These are phyloP conservation scores for Xerus inauris DNA, from an alignment of 2,113 vertebrate species.

Conservation along the genomic window DNA sequence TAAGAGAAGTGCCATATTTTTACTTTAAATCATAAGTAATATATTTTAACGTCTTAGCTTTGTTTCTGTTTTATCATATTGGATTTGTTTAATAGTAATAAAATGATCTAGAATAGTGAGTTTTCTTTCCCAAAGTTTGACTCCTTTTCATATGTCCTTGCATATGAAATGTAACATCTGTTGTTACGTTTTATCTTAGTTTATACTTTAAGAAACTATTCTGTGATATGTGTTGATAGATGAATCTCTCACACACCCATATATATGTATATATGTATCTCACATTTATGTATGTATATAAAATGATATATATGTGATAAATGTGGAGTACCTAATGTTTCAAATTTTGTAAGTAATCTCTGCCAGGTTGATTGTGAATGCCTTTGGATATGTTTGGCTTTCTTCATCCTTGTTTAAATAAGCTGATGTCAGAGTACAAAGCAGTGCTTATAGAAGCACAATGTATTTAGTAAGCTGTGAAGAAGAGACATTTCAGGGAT, in stretches of 20 bases:
- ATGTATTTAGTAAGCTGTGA: background rate
- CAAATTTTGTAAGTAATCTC: constrained; percentile 25
- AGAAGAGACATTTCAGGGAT: background rate
- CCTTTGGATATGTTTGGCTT: background rate
- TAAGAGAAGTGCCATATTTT: background rate
- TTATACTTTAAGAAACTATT: background rate
- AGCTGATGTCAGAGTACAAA: background rate
- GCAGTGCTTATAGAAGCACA: background rate
- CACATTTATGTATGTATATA: no score
- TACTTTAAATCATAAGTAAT: background rate
- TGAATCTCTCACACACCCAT: no score
- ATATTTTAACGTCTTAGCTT: background rate
- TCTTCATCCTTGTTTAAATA: constrained; percentile 46
- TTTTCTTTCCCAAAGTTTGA: background rate
- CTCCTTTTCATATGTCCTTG: background rate
- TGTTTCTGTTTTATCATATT: background rate
- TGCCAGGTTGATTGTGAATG: background rate
- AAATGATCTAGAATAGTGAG: background rate
- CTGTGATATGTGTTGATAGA: background rate
- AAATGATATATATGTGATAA: background rate
- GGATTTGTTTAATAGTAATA: constrained; percentile 7
- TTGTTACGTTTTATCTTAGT: background rate
- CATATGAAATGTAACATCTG: background rate
- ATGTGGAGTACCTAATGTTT: constrained; percentile 16
- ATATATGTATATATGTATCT: no score